Conservation (phyloP, 2,113 vertebrate genomes). For the Macquaria ambigua region DNA sequence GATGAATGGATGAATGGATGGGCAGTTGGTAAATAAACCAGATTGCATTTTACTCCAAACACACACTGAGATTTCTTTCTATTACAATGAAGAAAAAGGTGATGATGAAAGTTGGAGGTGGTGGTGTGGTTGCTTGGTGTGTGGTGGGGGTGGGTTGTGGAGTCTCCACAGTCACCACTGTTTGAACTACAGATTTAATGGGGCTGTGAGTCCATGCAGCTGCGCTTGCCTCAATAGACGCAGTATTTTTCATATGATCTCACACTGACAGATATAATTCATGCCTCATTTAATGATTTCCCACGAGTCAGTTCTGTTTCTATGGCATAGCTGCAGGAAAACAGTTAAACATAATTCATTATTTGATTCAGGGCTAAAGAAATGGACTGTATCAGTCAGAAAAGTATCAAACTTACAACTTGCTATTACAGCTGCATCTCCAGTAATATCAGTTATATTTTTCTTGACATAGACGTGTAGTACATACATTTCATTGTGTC, state of each 20-base stretch:
- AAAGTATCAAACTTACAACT: background rate
- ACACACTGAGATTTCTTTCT: background rate
- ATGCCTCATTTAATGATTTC: slow-evolving; percentile 30
- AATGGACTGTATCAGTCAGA: background rate
- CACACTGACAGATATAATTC: slow-evolving; percentile 14
- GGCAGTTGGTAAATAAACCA: slow-evolving; percentile 9
- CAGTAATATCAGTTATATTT: background rate
- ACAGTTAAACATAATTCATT: background rate
- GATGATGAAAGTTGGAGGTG: background rate
- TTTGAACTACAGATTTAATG: slow-evolving; percentile 18
- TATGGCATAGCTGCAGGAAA: slow-evolving; percentile 1
- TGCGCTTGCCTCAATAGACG: background rate
- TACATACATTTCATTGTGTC: background rate
- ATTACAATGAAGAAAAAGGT: background rate
- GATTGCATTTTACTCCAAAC: background rate
- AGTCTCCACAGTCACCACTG: background rate
- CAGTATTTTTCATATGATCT: slow-evolving; percentile 41
- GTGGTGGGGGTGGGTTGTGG: background rate
- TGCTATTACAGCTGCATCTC: background rate
- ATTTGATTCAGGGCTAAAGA: background rate
- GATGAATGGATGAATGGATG: background rate
- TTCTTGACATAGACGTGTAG: too few relatives aligned
- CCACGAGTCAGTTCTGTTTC: background rate
- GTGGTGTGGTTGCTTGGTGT: background rate
- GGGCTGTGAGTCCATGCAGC: background rate